phyloP scores from a whole-genome alignment of 2,888 invertebrate species.

The Drosophila algonquin region DNA sequence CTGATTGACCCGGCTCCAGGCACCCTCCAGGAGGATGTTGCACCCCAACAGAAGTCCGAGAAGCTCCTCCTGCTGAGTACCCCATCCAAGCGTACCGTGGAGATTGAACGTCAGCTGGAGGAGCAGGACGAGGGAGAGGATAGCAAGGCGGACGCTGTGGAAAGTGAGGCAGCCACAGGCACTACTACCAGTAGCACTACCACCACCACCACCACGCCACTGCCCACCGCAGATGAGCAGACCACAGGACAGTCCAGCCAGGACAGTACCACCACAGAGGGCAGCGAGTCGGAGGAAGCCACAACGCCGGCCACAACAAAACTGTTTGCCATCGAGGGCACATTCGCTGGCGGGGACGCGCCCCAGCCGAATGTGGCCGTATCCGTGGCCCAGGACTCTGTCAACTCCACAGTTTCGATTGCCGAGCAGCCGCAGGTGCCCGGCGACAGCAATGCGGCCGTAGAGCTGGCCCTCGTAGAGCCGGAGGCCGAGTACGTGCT shows the following conservation, averaged over 20 bases:
- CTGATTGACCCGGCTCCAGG: conserved; percentile 63
- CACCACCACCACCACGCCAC: conserved; percentile 46
- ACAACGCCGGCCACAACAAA: conserved; percentile 54
- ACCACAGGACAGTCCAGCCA: conserved; percentile 4
- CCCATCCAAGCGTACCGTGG: conserved; percentile 68
- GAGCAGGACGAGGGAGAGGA: conserved; percentile 69
- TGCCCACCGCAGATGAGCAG: conserved; percentile 9
- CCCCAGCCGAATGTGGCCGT: conserved; percentile 54
- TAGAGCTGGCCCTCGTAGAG: conserved; percentile 64
- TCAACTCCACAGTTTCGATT: conserved; percentile 59
- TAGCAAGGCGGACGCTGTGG: conserved; percentile 23
- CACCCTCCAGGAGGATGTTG: conserved; percentile 41
- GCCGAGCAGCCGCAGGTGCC: conserved; percentile 61
- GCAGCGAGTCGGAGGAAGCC: conserved; percentile 31
- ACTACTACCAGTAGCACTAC: conserved; percentile 40
- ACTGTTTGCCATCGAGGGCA: conserved; percentile 68
- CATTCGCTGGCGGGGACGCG: conserved; percentile 46
- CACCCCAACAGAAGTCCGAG: conserved; percentile 55
- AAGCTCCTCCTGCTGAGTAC: conserved; percentile 76
- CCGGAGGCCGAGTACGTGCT: conserved; percentile 77
- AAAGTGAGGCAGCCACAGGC: conserved; percentile 36
- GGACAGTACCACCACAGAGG: conserved; percentile 40
- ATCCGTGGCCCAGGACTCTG: conserved; percentile 47
- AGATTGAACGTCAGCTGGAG: conserved; percentile 70
- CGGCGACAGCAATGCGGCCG: conserved; percentile 62